Evolutionary conservation across 2,888 invertebrate species (phyloP).

Genomic region (Hyalella azteca): DNA sequence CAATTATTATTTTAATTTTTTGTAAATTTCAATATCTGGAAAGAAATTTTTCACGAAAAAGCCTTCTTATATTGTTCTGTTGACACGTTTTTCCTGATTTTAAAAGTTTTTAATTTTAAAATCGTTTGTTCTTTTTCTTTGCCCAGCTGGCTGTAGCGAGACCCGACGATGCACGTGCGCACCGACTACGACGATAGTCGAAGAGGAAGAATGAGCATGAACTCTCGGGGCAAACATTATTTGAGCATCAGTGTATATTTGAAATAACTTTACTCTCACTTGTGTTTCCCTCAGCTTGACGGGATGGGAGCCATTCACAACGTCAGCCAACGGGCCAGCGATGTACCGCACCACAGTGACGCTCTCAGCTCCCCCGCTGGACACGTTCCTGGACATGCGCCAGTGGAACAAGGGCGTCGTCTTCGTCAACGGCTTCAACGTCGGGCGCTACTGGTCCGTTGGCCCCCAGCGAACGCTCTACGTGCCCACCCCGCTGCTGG

Average conservation of each 20-base stretch:
- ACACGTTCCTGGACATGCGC: conserved; percentile 78
- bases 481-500: conserved; percentile 77
- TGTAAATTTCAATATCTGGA: too few species aligned
- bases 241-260: background rate
- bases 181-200: conserved; percentile 62
- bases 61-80: too few species aligned
- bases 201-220: too few species aligned
- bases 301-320: background rate
- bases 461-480: conserved; percentile 86
- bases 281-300: background rate
- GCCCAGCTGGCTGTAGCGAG: conserved; percentile 66
- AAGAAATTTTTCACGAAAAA: too few species aligned
- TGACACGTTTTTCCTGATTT: too few species aligned
- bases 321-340: conserved; percentile 2
- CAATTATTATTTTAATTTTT: too few species aligned
- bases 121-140: too few species aligned
- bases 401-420: conserved; percentile 85
- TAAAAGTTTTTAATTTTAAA: too few species aligned
- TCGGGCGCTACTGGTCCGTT: conserved; percentile 77
- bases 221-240: too few species aligned
- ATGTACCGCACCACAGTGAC: conserved; percentile 44
- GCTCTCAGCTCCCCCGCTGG: conserved; percentile 65
- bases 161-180: conserved; percentile 66
- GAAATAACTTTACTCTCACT: background rate
- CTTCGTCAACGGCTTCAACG: conserved; percentile 82